Base-by-base conservation (phyloP, 1,140 invertebrate genomes). In the Heliconius himera region DNA sequence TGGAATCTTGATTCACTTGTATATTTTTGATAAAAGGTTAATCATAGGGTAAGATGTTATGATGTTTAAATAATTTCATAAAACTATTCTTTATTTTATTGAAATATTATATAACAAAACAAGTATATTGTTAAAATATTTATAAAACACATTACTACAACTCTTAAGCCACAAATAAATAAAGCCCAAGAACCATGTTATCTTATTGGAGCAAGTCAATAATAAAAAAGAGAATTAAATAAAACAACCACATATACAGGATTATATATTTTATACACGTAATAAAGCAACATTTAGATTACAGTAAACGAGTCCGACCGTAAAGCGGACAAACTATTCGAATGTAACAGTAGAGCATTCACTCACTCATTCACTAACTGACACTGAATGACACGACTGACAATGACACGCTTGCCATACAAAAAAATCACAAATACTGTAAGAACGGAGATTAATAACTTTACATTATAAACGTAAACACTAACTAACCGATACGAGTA, bases 271-370 rank as follows among this genome's bases (percentile, higher is more conserved):
- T 94, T 93, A 89, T 95, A 94, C 89, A 94, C 91, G 93, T 94
- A 88, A 94, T 94, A 94, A 95, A 95, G 94, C 94, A 95, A 95
- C 94, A 95, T 95, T 94, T 93, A 95, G 91, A 94, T 94, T 93
- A 92, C 89, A 87, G 91, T 91, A 91, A 92, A 94, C 90, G 89
- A 90, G 89, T 91, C 90, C 76, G 85, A 82, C 86, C 88, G 85
- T 82, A 72, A 74, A 84, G 87, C 85, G 87, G 89, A 90, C 29
- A 89, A 92, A 91, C 90, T 94, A 94, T 92, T 93, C 91, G 93
- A 94, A 94, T 95, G 94, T 95, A 94, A 94, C 90, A 95, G 92
- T 94, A 94, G 91, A 89, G 82, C 85, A 83, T 85, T 77, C 85
- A 81, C 82, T 72, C 82, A 76, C 83, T 81, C 85, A 72, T 80